Base-by-base conservation (phyloP, 2,888 invertebrate species). In the Rhaphigaster nebulosa region DNA sequence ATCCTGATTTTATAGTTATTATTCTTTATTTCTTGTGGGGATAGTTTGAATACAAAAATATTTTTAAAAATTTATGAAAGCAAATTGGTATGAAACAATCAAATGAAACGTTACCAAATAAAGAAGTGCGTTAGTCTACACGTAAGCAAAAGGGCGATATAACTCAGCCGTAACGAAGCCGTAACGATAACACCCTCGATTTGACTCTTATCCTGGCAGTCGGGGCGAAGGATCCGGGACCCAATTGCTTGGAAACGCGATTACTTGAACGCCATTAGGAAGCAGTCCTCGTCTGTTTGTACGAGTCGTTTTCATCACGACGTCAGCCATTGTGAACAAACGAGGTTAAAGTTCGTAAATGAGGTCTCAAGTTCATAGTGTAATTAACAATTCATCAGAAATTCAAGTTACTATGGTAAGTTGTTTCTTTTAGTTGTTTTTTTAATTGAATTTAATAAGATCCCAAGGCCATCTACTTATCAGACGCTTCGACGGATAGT, bases 191-290 rank as follows among this genome's bases (percentile, higher is more conserved):
- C 26, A 84, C 84, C 45, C 84, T 50, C 45, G 84, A 84, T 84
- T 84, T 50, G 84, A 50, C 84, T 45, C 10, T 45, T 84, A 84
- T 41, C 45, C 84, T n/a, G 41, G 38, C 84, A n/a, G n/a, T 10
- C 1, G 45, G n/a, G 34, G 26, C 4, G 13, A 6, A 23, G 80
- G n/a, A n/a, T 10, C n/a, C n/a, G 15, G 84, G 13, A 15, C 26
- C 84, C 45, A 84, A 84, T 50, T 45, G 84, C 45, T 84, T n/a
- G 84, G 84, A 84, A 84, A 41, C 15, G 45, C 84, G 84, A 84
- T 84, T 84, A 50, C 84, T 84, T 45, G 84, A 84, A 45, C n/a
- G 45, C 84, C 84, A 45, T 84, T 84, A 84, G 84, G 45, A 50
- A 84, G 26, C 80, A 45, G 18, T 1, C 10, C n/a, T 45, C 26